Evolutionary conservation across 2,113 vertebrate species (phyloP).

Genomic region (Ramphastos sulfuratus): DNA sequence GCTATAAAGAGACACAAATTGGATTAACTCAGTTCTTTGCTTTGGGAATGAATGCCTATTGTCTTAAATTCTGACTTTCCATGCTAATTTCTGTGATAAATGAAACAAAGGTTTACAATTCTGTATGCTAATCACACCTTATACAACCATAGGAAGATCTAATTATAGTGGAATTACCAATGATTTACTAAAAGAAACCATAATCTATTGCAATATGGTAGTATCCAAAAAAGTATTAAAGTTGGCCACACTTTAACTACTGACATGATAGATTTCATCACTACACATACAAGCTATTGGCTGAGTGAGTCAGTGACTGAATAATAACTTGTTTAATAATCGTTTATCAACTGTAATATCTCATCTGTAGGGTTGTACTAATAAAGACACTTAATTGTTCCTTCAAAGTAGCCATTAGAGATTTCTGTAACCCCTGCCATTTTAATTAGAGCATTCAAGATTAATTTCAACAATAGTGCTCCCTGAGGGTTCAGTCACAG

Average conservation of each 20-base stretch:
- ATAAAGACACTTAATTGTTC: conserved; percentile 49
- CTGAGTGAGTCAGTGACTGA: background rate
- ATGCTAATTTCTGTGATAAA: background rate
- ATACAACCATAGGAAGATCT: background rate
- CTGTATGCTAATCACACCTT: background rate
- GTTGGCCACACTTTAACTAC: background rate
- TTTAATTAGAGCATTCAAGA: conserved; percentile 51
- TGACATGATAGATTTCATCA: background rate
- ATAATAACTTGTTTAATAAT: conserved; percentile 48
- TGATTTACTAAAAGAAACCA: background rate
- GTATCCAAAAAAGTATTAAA: background rate
- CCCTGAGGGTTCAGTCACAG: background rate
- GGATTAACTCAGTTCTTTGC: background rate
- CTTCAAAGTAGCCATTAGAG: conserved; percentile 45
- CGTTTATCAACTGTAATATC: conserved; percentile 29
- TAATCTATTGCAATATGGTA: background rate
- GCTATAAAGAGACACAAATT: background rate
- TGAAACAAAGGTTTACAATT: background rate
- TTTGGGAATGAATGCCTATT: background rate
- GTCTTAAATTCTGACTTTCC: background rate
- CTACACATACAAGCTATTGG: background rate
- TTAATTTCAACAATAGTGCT: background rate
- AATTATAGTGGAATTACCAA: background rate
- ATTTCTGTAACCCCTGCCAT: background rate
- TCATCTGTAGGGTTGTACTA: conserved; percentile 40